Percentiles rank a stretch among this genome's conserved stretches.
Conservation (phyloP, 1,140 invertebrate genomes). For the Grapholita molesta region DNA sequence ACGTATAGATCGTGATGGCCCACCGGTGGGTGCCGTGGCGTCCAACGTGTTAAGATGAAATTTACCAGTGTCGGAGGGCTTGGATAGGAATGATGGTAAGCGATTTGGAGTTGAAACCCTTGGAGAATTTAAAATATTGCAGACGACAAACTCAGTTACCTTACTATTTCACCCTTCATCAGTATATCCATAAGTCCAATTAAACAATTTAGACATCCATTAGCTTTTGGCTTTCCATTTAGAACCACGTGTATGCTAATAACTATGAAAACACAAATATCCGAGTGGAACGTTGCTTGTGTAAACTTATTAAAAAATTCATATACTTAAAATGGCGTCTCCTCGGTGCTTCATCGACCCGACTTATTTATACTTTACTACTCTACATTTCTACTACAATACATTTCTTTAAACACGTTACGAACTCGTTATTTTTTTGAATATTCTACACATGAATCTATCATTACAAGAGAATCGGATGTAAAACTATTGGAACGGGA, state of each 20-base stretch:
- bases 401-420: too few relatives aligned
- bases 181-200: neutral
- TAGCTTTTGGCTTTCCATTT: neutral
- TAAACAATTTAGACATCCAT: neutral
- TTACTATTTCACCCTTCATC: neutral
- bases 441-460: too few relatives aligned
- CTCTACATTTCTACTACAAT: neutral
- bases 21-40: too few relatives aligned
- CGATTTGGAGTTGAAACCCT: too few relatives aligned
- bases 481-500: too few relatives aligned
- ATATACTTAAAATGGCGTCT: neutral
- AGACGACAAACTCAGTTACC: neutral
- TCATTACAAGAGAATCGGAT: too few relatives aligned
- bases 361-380: neutral
- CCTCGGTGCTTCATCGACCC: neutral
- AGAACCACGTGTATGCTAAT: neutral
- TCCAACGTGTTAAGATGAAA: too few relatives aligned
- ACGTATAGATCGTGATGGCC: too few relatives aligned
- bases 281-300: neutral
- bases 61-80: too few relatives aligned
- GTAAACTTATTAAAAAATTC: neutral
- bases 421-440: neutral
- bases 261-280: neutral
- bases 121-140: too few relatives aligned
- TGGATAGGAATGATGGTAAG: too few relatives aligned